Base-by-base conservation (phyloP, 2,888 invertebrate genomes). In the Beris chalybata region DNA sequence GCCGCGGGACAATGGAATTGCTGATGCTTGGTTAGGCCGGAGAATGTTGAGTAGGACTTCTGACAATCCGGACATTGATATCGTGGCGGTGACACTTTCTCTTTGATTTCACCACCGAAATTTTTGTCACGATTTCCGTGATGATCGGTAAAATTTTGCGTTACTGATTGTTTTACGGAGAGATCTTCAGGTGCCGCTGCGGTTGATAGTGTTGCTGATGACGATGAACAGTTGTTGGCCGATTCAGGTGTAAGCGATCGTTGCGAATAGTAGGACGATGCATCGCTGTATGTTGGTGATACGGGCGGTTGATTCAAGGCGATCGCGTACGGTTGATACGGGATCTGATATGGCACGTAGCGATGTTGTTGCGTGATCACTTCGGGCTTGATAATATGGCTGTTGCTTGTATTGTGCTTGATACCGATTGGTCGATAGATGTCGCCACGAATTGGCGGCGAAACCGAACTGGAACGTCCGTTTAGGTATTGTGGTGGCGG, bases 41-140 rank as follows among this genome's bases (percentile, higher is more conserved):
- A 95, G 79, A 93, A 94, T 2, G 97, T 97, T 0, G 96, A 95
- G 81, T 97, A 97, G 48, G 93, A 93, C 79, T 97, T 97, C 52
- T 92, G 90, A 79, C 97, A 97, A 76, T 94, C 93, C 0, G 91
- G 89, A 78, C 97, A 97, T 76, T 95, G 93, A 77, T 95, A 95
- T 48, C 95, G 87, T 0, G 89, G 88, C 47, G 83, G 79, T 55
- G 69, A 29, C 4, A 69, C 70, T 70, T 80, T 79, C 29, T 79
- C 79, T 71, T 79, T 79, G 53, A 76, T 77, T 0, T 69, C 64
- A 0, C 38, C 55, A 6, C 45, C n/a, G 22, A 61, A 65, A 2
- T 29, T 29, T n/a, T 64, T 44, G n/a, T 45, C 45, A 58, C 50
- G 71, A 80, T 64, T 44, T 7, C 30, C 45, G 57, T 54, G 71